Percentiles rank a stretch among this genome's conserved stretches.
Conservation (phyloP, 2,113 vertebrate species). For the Scartelaos histophorus region DNA sequence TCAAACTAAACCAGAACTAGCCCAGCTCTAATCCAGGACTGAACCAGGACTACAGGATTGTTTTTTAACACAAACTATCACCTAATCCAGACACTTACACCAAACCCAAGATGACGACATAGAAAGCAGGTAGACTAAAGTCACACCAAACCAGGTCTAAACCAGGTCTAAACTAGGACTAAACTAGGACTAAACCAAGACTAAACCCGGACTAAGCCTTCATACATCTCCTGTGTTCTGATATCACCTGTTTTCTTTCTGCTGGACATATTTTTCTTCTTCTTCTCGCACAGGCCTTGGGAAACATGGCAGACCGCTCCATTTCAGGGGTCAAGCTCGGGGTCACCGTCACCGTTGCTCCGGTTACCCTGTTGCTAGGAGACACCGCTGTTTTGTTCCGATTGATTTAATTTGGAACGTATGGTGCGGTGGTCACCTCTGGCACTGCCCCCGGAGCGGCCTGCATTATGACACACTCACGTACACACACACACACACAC, state of each 20-base stretch:
- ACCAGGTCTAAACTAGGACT: not conserved
- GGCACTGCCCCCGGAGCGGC: constrained; percentile 33
- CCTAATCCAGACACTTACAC: too few relatives aligned
- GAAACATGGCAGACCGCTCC: constrained; percentile 51
- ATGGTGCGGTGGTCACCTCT: constrained; percentile 56
- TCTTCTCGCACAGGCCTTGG: not conserved
- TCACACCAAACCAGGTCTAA: not conserved
- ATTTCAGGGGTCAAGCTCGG: constrained; percentile 74
- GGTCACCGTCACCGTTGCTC: constrained; percentile 73
- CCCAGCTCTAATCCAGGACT: too few relatives aligned
- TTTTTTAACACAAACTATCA: too few relatives aligned
- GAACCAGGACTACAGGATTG: too few relatives aligned
- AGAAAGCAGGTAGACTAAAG: not conserved
- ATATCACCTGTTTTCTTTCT: not conserved
- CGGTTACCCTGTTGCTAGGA: constrained; percentile 78
- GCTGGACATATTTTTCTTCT: not conserved
- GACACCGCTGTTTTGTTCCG: constrained; percentile 76
- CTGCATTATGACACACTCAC: not conserved
- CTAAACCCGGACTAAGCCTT: not conserved
- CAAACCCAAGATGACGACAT: too few relatives aligned
- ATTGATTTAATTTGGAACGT: constrained; percentile 79
- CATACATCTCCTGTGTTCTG: not conserved
- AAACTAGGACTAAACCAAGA: not conserved
- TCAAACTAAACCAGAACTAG: too few relatives aligned
- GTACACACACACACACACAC: not conserved